Base-by-base conservation (phyloP, 2,113 vertebrate genomes). In the Gnathonemus longibarbis region DNA sequence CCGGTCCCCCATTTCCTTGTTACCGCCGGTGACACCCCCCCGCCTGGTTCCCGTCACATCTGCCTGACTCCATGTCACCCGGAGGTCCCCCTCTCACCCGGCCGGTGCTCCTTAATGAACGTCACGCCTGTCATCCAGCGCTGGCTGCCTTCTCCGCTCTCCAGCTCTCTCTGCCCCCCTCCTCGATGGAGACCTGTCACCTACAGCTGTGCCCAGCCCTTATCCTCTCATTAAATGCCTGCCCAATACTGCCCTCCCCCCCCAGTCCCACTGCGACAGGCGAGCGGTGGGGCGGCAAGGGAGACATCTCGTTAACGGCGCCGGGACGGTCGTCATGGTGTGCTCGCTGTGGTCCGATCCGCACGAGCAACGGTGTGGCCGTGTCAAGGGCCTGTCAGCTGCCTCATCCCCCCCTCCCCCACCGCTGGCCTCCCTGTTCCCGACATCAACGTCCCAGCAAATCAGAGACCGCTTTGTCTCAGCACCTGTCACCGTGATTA, bases 191-290 rank as follows among this genome's bases (percentile, higher is more conserved):
- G 84, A 21, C 84, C 84, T 86, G 84, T 86, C 84, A 86, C 84
- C 84, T 49, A 31, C 48, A 48, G 48, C 84, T 50, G 45, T 10
- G 10, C 84, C 48, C 84, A 50, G 19, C 10, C 83, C 48, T 31
- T 7, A 49, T 46, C 84, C 84, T 50, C 84, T 86, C 84, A 86
- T 86, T 86, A 86, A 45, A n/a, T 31, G 45, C 84, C n/a, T 84
- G 39, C 39, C 83, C 19, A 42, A 13, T 35, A 49, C 84, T 50
- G 48, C 42, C 70, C 48, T 46, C 83, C 83, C 21, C 15, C 83
- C 46, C 84, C 21, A 27, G 42, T 46, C 9, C 24, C 84, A 86
- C 45, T 13, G n/a, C 84, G 1, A 48, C 45, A 49, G 48, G 46
- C 17, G 58, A 66, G 58, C 9, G 2, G n/a, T 11, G 58, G 58